Evolutionary conservation across 2,888 invertebrate genomes (phyloP).

Genomic region (Chymomyza amoena): DNA sequence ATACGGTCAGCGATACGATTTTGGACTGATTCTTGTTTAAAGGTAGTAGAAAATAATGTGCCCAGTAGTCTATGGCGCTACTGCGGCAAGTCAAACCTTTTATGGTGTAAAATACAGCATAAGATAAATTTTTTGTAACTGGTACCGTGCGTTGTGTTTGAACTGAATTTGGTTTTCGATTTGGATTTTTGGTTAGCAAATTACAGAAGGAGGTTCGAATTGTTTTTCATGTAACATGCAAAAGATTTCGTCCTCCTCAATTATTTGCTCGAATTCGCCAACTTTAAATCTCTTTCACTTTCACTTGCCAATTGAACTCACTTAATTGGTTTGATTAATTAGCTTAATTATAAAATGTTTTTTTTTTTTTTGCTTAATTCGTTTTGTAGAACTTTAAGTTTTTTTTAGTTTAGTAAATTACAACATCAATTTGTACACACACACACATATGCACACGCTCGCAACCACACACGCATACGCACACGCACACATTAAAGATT

Average conservation of each 20-base stretch:
- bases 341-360: slow-evolving; percentile 46
- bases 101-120: slow-evolving; percentile 74
- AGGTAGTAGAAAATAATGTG: slow-evolving; percentile 75
- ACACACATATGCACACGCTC: slow-evolving; percentile 29
- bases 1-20: slow-evolving; percentile 41
- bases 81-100: slow-evolving; percentile 73
- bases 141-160: slow-evolving; percentile 30
- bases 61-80: slow-evolving; percentile 64
- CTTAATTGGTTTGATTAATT: slow-evolving; percentile 50
- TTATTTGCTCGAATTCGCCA: slow-evolving; percentile 43
- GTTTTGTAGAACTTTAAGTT: slow-evolving; percentile 59
- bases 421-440: slow-evolving; percentile 74
- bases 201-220: slow-evolving; percentile 20
- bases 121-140: slow-evolving; percentile 32
- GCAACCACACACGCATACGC: neutral
- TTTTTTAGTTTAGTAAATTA: slow-evolving; percentile 54
- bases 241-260: slow-evolving; percentile 29
- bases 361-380: slow-evolving; percentile 39
- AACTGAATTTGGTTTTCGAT: slow-evolving; percentile 17
- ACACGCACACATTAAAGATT: neutral
- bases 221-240: slow-evolving; percentile 39
- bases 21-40: slow-evolving; percentile 78
- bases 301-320: slow-evolving; percentile 75
- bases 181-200: slow-evolving; percentile 13
- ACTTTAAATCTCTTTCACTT: slow-evolving; percentile 54